Percentiles rank a stretch among this genome's conserved stretches.
Conservation (phyloP, 1,140 invertebrate genomes). For the Trichoplusia ni region DNA sequence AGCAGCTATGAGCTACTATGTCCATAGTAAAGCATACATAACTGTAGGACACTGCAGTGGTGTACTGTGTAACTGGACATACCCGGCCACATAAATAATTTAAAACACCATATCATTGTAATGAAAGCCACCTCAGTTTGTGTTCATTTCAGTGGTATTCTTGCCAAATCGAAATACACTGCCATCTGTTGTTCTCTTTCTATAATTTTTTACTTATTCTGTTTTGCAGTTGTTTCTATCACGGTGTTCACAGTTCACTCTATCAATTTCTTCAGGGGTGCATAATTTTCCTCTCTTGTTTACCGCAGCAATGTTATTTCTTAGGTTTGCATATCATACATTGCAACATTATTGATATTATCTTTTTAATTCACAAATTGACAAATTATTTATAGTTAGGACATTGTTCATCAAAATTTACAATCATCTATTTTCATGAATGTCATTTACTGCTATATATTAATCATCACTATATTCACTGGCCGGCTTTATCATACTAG, state of each 20-base stretch:
- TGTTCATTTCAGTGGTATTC: constrained; percentile 20
- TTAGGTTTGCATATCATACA: not conserved
- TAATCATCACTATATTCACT: not conserved
- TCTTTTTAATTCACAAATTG: not conserved
- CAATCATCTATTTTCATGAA: too few species aligned
- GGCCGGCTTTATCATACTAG: not conserved
- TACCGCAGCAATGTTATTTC: not conserved
- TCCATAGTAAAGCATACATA: constrained; percentile 52
- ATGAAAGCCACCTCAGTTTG: constrained; percentile 17
- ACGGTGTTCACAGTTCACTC: constrained; percentile 3
- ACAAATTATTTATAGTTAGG: not conserved
- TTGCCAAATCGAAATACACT: constrained; percentile 1
- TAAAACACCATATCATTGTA: constrained; percentile 20
- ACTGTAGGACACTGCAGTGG: constrained; percentile 47
- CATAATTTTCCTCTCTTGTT: constrained; percentile 13
- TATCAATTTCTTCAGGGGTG: constrained; percentile 6
- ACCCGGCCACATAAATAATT: constrained; percentile 15
- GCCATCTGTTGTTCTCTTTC: constrained; percentile 14
- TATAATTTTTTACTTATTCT: constrained; percentile 6
- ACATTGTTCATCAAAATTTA: not conserved
- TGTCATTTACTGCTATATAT: not conserved
- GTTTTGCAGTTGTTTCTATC: constrained; percentile 13
- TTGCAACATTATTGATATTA: not conserved
- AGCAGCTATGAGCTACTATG: constrained; percentile 45
- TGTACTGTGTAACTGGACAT: constrained; percentile 22